Conservation (phyloP, 2,113 vertebrate species). For the Gopherus evgoodei region DNA sequence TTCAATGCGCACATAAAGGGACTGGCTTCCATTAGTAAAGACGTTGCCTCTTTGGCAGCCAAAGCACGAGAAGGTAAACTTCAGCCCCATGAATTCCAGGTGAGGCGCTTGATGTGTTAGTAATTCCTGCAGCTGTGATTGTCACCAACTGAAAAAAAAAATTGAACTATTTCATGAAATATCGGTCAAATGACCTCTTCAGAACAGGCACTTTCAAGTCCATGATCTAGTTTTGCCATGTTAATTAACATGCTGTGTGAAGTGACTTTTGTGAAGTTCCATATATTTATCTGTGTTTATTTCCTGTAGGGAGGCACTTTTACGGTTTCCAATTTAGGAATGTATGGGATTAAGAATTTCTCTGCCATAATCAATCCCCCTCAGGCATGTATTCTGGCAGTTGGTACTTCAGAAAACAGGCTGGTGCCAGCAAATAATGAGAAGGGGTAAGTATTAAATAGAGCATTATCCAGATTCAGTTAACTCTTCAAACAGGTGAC, state of each 20-base stretch:
- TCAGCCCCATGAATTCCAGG: constrained; percentile 97
- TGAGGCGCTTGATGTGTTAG: background rate
- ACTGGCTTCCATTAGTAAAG: constrained; percentile 88
- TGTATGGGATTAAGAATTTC: constrained; percentile 99
- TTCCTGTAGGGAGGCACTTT: constrained; percentile 93
- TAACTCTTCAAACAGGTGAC: background rate
- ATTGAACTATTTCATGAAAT: background rate
- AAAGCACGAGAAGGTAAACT: constrained; percentile 95
- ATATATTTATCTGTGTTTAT: background rate
- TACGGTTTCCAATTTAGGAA: constrained; percentile 98
- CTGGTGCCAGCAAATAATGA: constrained; percentile 95
- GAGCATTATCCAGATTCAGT: background rate
- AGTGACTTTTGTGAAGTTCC: background rate
- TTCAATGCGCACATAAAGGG: constrained; percentile 97
- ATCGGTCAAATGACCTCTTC: too few species aligned
- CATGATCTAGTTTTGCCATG: background rate
- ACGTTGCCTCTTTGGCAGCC: constrained; percentile 87
- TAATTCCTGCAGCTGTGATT: background rate
- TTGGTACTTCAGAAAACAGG: constrained; percentile 92
- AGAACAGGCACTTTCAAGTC: accelerated
- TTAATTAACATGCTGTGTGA: background rate
- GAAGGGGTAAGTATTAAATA: constrained; percentile 85
- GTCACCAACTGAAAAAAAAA: too few species aligned
- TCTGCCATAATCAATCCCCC: constrained; percentile 99
- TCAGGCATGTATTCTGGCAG: constrained; percentile 95